A percentile compares a stretch with the other conserved stretches of the same genome.
These are phyloP conservation scores for Luperina nickerlii DNA, from an alignment of 2,888 invertebrate genomes.

Conservation along the genomic window DNA sequence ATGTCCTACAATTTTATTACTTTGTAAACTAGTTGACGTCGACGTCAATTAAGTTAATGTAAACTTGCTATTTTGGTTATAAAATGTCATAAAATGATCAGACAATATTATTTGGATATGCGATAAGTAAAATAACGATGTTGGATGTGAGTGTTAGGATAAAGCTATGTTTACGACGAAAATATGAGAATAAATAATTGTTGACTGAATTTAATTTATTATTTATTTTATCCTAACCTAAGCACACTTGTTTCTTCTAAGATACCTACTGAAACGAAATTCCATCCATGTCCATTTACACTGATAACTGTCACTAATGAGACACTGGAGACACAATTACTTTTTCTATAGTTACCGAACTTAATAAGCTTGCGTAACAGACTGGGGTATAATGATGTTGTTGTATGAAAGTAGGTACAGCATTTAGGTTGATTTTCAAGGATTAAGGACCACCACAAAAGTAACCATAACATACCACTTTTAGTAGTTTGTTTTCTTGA, in stretches of 20 bases:
- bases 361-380: too few species aligned
- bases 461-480: not conserved
- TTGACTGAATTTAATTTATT: constrained; percentile 62
- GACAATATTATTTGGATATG: constrained; percentile 60
- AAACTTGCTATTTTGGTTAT: constrained; percentile 25
- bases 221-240: not conserved
- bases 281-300: not conserved
- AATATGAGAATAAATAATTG: constrained; percentile 69
- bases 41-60: constrained; percentile 16
- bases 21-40: constrained; percentile 19
- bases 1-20: constrained; percentile 12
- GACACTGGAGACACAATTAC: too few species aligned
- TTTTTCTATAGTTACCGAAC: too few species aligned
- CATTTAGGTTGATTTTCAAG: not conserved
- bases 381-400: too few species aligned
- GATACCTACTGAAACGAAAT: not conserved
- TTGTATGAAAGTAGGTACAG: not conserved
- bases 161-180: constrained; percentile 64
- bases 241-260: too few species aligned
- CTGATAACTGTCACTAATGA: not conserved
- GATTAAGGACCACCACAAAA: not conserved
- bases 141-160: constrained; percentile 62
- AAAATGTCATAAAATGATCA: constrained; percentile 45
- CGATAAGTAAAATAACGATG: constrained; percentile 42
- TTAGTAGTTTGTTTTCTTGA: too few species aligned